Evolutionary conservation across 2,888 invertebrate species (phyloP).

Genomic region (Microctonus hyperodae): DNA sequence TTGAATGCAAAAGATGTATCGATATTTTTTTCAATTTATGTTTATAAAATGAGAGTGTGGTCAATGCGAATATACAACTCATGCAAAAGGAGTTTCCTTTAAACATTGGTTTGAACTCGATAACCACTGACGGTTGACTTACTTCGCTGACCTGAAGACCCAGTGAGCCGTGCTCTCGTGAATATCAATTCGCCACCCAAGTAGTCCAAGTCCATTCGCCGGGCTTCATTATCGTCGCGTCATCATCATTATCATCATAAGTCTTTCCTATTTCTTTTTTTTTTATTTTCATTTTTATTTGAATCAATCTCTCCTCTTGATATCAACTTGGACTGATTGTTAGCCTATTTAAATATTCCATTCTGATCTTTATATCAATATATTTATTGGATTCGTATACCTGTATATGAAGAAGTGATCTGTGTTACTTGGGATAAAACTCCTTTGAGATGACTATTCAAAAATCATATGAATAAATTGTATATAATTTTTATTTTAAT

Average conservation of each 20-base stretch:
- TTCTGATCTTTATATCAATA: too few relatives aligned
- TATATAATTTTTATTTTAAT: too few relatives aligned
- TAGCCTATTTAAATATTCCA: too few relatives aligned
- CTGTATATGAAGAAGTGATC: too few relatives aligned
- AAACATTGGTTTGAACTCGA: slow-evolving; percentile 3
- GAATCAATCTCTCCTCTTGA: neutral
- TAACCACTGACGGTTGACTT: slow-evolving; percentile 45
- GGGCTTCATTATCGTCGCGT: too few relatives aligned
- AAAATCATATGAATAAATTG: too few relatives aligned
- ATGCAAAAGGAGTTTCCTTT: neutral
- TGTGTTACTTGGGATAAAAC: too few relatives aligned
- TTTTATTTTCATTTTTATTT: neutral
- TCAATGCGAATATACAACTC: neutral
- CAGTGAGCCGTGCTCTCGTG: slow-evolving; percentile 50
- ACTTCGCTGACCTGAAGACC: slow-evolving; percentile 61
- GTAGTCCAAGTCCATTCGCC: slow-evolving; percentile 13
- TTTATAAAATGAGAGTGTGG: neutral
- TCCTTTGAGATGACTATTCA: too few relatives aligned
- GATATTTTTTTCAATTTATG: too few relatives aligned
- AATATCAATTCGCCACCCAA: slow-evolving; percentile 47
- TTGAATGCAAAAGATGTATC: neutral
- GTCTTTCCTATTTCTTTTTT: too few relatives aligned
- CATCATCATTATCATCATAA: neutral
- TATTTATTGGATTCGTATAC: too few relatives aligned
- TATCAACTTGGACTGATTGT: too few relatives aligned